Conservation (phyloP, 2,888 invertebrate genomes). For the Lasioglossum malachurum region DNA sequence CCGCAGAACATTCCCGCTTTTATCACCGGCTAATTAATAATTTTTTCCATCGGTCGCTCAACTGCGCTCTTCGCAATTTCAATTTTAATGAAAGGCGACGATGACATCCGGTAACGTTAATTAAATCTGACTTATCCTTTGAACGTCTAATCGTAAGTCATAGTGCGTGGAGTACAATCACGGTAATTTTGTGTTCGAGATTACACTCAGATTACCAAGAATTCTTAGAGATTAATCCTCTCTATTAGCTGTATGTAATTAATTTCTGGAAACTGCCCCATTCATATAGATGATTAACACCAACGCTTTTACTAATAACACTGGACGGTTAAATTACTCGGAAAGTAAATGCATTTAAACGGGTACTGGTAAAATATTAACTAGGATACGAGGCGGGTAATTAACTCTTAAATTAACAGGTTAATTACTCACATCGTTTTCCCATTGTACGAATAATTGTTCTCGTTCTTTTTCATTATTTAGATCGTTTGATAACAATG, state of each 20-base stretch:
- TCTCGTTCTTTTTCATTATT: not conserved
- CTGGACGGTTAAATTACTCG: not conserved
- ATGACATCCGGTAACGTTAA: not conserved
- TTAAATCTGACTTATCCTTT: slow-evolving; percentile 12
- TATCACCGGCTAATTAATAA: slow-evolving; percentile 17
- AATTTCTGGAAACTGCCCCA: not conserved
- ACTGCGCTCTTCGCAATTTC: no score
- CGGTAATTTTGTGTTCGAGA: not conserved
- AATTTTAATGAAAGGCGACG: not conserved
- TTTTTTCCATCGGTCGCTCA: not conserved
- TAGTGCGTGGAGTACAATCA: not conserved
- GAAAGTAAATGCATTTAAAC: not conserved
- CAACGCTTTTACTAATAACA: not conserved
- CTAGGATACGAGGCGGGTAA: not conserved
- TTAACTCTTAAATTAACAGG: not conserved
- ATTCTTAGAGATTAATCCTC: no score
- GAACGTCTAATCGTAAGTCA: no score
- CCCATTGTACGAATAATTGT: not conserved
- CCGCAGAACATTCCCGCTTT: not conserved
- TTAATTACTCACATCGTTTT: not conserved
- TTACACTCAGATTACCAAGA: not conserved
- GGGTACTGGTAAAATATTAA: not conserved
- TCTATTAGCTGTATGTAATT: not conserved
- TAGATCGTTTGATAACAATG: not conserved
- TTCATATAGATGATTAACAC: not conserved